A percentile compares a stretch with the other conserved stretches of the same genome.
Conservation (phyloP, 2,113 vertebrate genomes). For the Galbula dea region DNA sequence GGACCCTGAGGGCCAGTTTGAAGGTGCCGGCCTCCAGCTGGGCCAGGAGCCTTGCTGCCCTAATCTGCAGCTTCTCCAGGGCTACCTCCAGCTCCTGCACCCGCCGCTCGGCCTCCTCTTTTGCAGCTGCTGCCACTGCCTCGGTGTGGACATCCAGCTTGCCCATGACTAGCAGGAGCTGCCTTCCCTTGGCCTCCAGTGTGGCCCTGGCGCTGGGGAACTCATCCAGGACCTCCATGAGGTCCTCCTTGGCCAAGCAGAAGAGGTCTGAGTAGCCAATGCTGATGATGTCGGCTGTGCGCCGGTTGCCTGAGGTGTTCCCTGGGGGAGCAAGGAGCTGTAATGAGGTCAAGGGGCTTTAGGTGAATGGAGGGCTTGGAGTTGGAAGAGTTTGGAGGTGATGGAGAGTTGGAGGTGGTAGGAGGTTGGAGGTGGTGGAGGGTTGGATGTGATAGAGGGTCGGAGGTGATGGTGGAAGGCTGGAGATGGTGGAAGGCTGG, state of each 20-base stretch:
- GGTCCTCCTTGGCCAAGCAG: conserved; percentile 90
- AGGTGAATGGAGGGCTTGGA: too few species aligned
- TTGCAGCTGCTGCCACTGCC: conserved; percentile 43
- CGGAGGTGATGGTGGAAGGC: not conserved
- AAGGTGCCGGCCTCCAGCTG: conserved; percentile 82
- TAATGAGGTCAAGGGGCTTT: fast-evolving
- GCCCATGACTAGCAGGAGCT: conserved; percentile 88
- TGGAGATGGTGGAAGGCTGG: not conserved
- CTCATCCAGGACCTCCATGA: conserved; percentile 82
- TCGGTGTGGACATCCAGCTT: conserved; percentile 73
- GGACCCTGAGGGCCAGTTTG: conserved; percentile 79
- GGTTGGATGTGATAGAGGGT: not conserved
- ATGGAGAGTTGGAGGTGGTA: too few species aligned
- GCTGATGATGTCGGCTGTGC: conserved; percentile 92
- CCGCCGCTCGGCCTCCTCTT: conserved; percentile 66
- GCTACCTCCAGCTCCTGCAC: conserved; percentile 70
- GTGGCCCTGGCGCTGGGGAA: conserved; percentile 83
- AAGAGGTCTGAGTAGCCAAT: conserved; percentile 91
- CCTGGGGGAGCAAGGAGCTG: conserved; percentile 52
- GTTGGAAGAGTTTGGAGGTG: too few species aligned
- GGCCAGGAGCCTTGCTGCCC: conserved; percentile 83
- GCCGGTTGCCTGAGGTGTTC: conserved; percentile 88
- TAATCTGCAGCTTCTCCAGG: conserved; percentile 82
- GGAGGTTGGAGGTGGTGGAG: too few species aligned
- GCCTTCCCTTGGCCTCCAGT: conserved; percentile 88